Base-by-base conservation (phyloP, 2,113 vertebrate species). In the Neofelis nebulosa region DNA sequence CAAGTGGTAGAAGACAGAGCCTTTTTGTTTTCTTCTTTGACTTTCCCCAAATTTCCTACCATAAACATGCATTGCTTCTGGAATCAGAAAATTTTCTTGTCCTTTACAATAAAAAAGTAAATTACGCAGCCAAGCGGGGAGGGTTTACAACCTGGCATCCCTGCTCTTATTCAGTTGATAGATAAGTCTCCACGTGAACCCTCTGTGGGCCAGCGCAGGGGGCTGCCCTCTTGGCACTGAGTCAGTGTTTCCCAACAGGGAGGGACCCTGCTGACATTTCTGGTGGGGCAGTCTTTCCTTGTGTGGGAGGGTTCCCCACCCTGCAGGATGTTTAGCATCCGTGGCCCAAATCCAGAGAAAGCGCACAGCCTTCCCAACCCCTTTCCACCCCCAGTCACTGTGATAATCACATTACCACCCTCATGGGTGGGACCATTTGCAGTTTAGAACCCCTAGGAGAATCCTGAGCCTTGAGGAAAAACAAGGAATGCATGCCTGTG, bases 161-260 rank as follows among this genome's bases (percentile, higher is more conserved):
- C 68, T 29, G 29, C 29, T 33, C 27, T 38, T 29, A 1, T 6
- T 84, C 27, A 33, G 36, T 61, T 7, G 15, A 4, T 0, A 10
- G 81, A 31, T 0, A 1, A 3, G 48, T 11, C 57, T 52, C 23
- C 1, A 0, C 0, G 4, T 0, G 61, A 63, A 8, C 29, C 31
- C 36, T 23, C 4, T 12, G n/a, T 23, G 36, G 15, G 48, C 63
- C 66, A 12, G 19, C 1, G 0, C 36, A 14, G 74, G 65, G 23
- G 48, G 19, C 14, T 38, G 63, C 27, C 71, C 27, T 52, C 38
- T 45, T 13, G 27, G 38, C 52, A 11, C 33, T 1, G 21, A 4
- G 31, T 4, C 1, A 4, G 41, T 61, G 57, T 14, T 68, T 55
- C 41, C 71, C 50, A 61, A 5, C 13, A 71, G n/a, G 73, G 71